Percentiles rank a stretch among this genome's conserved stretches.
Evolutionary conservation across 2,888 invertebrate genomes (phyloP).

Genomic region (Cordylochernes scorpioides): DNA sequence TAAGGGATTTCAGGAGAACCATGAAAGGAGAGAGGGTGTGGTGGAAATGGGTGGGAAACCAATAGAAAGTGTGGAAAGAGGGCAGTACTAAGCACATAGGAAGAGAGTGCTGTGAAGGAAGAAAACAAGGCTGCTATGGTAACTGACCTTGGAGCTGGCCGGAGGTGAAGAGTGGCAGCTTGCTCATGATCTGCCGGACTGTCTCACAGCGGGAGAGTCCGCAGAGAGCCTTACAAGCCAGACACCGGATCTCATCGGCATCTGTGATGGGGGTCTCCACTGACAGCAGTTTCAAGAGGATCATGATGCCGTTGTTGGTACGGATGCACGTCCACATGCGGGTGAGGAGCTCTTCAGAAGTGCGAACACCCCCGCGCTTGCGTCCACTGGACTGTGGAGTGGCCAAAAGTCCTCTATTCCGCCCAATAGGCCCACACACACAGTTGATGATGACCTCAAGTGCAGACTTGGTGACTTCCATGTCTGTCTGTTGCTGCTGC

Average conservation of each 20-base stretch:
- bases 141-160: slow-evolving; percentile 64
- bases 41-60: too few relatives aligned
- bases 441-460: slow-evolving; percentile 71
- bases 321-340: slow-evolving; percentile 83
- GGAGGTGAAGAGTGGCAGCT: slow-evolving; percentile 70
- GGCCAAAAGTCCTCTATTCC: too few relatives aligned
- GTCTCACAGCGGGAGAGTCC: slow-evolving; percentile 80
- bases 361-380: slow-evolving; percentile 16
- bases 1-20: too few relatives aligned
- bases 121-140: too few relatives aligned
- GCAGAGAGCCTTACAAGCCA: slow-evolving; percentile 67
- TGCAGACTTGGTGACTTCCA: slow-evolving; percentile 73
- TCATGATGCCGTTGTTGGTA: slow-evolving; percentile 85
- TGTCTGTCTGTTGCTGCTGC: too few relatives aligned
- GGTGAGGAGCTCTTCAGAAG: slow-evolving; percentile 50
- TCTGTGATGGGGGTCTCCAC: slow-evolving; percentile 83
- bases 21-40: too few relatives aligned
- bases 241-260: slow-evolving; percentile 72
- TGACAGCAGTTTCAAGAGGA: slow-evolving; percentile 59
- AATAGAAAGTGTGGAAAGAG: too few relatives aligned
- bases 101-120: too few relatives aligned
- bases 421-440: slow-evolving; percentile 74
- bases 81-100: too few relatives aligned
- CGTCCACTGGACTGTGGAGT: too few relatives aligned
- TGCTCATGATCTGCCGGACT: slow-evolving; percentile 71